A percentile compares a stretch with the other conserved stretches of the same genome.
These are phyloP conservation scores for Drosophila mojavensis DNA, from an alignment of 1,140 invertebrate species.

Conservation along the genomic window DNA sequence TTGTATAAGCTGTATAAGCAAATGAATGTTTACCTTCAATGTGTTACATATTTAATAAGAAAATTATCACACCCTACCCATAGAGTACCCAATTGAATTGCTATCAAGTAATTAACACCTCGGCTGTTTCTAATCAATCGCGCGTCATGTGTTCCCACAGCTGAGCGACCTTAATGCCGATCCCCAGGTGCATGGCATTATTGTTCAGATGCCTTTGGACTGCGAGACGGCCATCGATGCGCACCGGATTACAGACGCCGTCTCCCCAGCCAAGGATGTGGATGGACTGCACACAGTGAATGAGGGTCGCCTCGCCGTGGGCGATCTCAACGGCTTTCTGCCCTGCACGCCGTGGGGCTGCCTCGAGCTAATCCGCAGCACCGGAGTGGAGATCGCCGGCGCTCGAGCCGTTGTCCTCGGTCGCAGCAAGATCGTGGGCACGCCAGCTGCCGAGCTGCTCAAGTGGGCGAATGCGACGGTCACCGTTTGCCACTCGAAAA, in stretches of 20 bases:
- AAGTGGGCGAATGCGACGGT: slow-evolving; percentile 99
- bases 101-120: background rate
- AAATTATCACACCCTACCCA: background rate
- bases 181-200: slow-evolving; percentile 95
- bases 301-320: slow-evolving; percentile 94
- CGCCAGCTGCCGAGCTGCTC: slow-evolving; percentile 96
- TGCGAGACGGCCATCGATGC: slow-evolving; percentile 92
- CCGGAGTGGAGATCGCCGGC: slow-evolving; percentile 92
- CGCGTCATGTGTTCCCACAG: slow-evolving; percentile 85
- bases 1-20: no score
- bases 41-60: background rate
- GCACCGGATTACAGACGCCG: slow-evolving; percentile 93
- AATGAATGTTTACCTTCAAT: no score
- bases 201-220: slow-evolving; percentile 98
- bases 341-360: slow-evolving; percentile 97
- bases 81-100: background rate
- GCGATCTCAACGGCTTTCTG: slow-evolving; percentile 93
- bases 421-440: slow-evolving; percentile 98
- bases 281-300: slow-evolving; percentile 96
- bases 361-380: slow-evolving; percentile 94
- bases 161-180: slow-evolving; percentile 93
- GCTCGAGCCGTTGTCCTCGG: slow-evolving; percentile 97
- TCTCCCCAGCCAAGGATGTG: slow-evolving; percentile 95
- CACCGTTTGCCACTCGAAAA: slow-evolving; percentile 98
- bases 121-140: background rate